Conservation (phyloP, 2,113 vertebrate genomes). For the Trichomycterus rosablanca region DNA sequence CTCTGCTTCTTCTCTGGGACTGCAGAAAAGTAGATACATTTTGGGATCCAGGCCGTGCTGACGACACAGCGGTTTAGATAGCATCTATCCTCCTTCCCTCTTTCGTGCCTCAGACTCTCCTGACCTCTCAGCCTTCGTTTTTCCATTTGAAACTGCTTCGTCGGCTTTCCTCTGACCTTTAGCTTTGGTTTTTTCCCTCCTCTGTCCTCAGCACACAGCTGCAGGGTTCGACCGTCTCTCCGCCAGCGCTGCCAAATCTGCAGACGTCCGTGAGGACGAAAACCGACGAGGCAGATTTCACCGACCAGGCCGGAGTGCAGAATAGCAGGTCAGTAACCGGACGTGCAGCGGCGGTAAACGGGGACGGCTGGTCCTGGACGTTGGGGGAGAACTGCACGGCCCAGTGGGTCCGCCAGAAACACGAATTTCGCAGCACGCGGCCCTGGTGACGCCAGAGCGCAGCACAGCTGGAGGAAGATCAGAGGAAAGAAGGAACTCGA, state of each 20-base stretch:
- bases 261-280: not conserved
- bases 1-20: not conserved
- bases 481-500: conserved; percentile 7
- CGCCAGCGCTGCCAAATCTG: conserved; percentile 17
- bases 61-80: not conserved
- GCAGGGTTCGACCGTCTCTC: conserved; percentile 30
- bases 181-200: not conserved
- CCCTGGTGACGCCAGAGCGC: conserved; percentile 58
- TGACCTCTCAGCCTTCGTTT: not conserved
- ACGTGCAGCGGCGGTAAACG: not conserved
- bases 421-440: conserved; percentile 56
- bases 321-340: not conserved
- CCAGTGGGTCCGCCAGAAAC: conserved; percentile 60
- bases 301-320: not conserved
- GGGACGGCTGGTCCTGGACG: conserved; percentile 48
- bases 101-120: not conserved
- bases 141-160: not conserved
- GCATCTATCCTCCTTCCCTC: not conserved
- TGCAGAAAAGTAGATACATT: too few relatives aligned
- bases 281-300: not conserved
- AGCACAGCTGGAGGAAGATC: not conserved
- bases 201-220: conserved; percentile 12
- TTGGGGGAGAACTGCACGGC: conserved; percentile 49
- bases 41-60: not conserved
- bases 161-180: not conserved